These are phyloP conservation scores for Chelonus formosanus DNA, from an alignment of 2,888 invertebrate genomes.

Conservation along the genomic window DNA sequence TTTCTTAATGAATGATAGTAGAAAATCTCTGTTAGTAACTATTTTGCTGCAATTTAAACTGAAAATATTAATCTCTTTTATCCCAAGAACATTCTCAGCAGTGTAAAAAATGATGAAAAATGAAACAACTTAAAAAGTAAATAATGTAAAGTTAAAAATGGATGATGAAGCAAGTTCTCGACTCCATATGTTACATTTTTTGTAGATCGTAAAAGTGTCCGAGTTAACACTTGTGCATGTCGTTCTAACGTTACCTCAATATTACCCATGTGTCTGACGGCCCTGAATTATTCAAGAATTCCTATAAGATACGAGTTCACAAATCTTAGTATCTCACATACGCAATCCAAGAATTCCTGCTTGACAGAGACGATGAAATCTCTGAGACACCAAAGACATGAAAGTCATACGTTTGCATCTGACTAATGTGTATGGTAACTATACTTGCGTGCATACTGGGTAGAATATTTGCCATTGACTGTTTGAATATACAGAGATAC, in stretches of 20 bases:
- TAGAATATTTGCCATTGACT: constrained; percentile 19
- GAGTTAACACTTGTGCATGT: constrained; percentile 6
- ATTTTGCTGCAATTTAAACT: too few relatives aligned
- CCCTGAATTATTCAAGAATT: constrained; percentile 50
- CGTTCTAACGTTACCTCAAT: constrained; percentile 35
- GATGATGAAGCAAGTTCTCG: constrained; percentile 21
- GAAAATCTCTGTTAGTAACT: too few relatives aligned
- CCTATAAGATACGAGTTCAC: constrained; percentile 15
- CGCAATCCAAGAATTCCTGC: constrained; percentile 19
- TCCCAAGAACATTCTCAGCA: too few relatives aligned
- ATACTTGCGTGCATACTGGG: neutral
- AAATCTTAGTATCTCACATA: neutral
- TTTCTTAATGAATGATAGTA: too few relatives aligned
- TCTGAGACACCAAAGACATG: neutral
- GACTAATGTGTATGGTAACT: neutral
- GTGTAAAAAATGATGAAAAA: neutral
- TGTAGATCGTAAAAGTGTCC: constrained; percentile 18
- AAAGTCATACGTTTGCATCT: constrained; percentile 10
- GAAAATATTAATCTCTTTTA: too few relatives aligned
- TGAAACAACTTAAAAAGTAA: neutral
- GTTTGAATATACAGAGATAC: constrained; percentile 22
- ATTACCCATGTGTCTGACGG: constrained; percentile 44
- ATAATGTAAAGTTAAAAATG: neutral
- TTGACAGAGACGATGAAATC: constrained; percentile 20
- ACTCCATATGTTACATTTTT: constrained; percentile 17